Evolutionary conservation across 2,113 vertebrate genomes (phyloP).

Genomic region (Mormyrus iriodes): DNA sequence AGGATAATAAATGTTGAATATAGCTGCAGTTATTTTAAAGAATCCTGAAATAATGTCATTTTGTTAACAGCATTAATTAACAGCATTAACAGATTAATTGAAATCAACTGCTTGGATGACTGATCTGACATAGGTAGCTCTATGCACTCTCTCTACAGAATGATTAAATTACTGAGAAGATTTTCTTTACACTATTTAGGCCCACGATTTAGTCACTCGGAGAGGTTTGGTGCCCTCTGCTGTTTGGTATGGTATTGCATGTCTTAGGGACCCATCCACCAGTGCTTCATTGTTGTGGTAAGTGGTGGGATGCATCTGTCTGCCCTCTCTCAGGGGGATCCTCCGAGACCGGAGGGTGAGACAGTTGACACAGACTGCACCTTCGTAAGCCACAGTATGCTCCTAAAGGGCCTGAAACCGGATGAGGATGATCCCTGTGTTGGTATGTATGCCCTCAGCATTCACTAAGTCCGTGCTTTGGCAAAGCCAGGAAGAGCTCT

Average conservation of each 20-base stretch:
- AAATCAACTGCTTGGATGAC: background rate
- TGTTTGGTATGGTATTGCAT: constrained; percentile 3
- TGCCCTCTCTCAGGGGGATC: constrained; percentile 40
- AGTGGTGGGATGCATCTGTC: background rate
- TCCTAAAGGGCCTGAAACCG: constrained; percentile 59
- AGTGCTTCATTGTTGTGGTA: background rate
- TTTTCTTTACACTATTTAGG: background rate
- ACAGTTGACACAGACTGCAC: constrained; percentile 78
- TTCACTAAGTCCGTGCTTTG: background rate
- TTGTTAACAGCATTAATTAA: background rate
- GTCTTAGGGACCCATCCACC: background rate
- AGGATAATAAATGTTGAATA: background rate
- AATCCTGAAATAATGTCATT: background rate
- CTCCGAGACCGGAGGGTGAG: constrained; percentile 55
- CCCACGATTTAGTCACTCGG: background rate
- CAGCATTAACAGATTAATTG: background rate
- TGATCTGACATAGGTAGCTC: background rate
- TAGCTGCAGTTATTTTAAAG: background rate
- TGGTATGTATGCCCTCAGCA: constrained; percentile 29
- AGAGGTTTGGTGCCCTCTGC: background rate
- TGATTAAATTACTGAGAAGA: background rate
- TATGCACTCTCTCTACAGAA: background rate
- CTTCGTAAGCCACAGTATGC: constrained; percentile 78
- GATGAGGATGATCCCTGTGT: constrained; percentile 33
- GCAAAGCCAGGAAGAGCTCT: background rate